Evolutionary conservation across 1,140 invertebrate genomes (phyloP).

Genomic region (Pectinophora gossypiella): DNA sequence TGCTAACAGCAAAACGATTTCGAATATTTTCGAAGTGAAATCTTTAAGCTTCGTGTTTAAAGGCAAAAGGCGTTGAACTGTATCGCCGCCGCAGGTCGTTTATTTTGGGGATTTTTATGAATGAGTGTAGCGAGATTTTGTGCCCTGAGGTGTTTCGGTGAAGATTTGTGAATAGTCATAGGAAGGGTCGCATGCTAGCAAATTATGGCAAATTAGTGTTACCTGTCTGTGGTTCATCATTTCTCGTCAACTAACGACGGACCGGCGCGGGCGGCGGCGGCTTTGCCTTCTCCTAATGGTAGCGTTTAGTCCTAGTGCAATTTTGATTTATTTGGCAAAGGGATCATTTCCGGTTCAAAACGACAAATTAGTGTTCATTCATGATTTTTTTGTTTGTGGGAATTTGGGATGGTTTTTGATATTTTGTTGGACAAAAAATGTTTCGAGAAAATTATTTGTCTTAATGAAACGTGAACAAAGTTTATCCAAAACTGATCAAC

Average conservation of each 20-base stretch:
- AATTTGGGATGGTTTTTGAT: not conserved
- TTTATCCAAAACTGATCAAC: too few species aligned
- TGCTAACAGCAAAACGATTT: conserved; percentile 3
- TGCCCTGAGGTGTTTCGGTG: not conserved
- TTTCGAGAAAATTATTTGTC: too few species aligned
- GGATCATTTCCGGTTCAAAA: conserved; percentile 62
- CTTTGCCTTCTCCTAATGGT: conserved; percentile 39
- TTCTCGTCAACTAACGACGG: conserved; percentile 33
- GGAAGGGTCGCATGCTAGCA: not conserved
- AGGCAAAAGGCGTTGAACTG: not conserved
- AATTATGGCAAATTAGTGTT: not conserved
- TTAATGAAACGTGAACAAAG: too few species aligned
- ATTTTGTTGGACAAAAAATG: too few species aligned
- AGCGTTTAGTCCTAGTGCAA: conserved; percentile 42
- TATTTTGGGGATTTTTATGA: not conserved
- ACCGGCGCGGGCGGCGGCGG: conserved; percentile 24
- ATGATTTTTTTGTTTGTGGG: conserved; percentile 21
- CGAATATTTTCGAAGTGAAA: not conserved
- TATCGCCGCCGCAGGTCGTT: too few species aligned
- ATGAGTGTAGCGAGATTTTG: not conserved
- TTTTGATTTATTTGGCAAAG: conserved; percentile 66
- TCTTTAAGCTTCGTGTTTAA: not conserved
- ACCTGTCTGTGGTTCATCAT: not conserved
- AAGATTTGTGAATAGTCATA: not conserved
- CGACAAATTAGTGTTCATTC: conserved; percentile 34